phyloP scores from a whole-genome alignment of 1,140 invertebrate genomes.

The Apis florea region DNA sequence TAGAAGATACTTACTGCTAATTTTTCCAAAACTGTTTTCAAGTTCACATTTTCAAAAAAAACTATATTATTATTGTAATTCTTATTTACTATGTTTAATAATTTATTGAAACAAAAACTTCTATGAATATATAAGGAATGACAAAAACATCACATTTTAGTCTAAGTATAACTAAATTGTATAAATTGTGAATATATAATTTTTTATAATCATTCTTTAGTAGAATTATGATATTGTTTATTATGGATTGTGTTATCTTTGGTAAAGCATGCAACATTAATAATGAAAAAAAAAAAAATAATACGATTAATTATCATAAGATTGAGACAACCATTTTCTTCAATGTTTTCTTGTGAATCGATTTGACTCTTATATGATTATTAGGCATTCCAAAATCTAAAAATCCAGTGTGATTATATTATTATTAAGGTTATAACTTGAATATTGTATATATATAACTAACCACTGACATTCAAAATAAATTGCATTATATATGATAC shows the following conservation, averaged over 20 bases:
- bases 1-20: not conserved
- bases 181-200: constrained; percentile 34
- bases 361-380: constrained; percentile 69
- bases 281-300: constrained; percentile 44
- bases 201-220: constrained; percentile 20
- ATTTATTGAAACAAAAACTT: not conserved
- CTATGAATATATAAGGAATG: not conserved
- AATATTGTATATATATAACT: constrained; percentile 76
- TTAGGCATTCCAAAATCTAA: constrained; percentile 77
- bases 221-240: constrained; percentile 35
- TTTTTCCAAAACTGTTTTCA: not conserved
- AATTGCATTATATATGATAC: constrained; percentile 66
- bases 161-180: constrained; percentile 30
- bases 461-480: constrained; percentile 74
- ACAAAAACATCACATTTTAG: not conserved
- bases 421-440: constrained; percentile 70
- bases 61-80: constrained; percentile 1
- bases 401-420: constrained; percentile 72
- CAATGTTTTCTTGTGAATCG: constrained; percentile 45
- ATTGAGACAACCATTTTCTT: constrained; percentile 73
- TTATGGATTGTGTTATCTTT: constrained; percentile 1
- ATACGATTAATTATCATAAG: constrained; percentile 36
- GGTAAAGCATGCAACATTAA: constrained; percentile 7
- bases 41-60: constrained; percentile 14
- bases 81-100: not conserved